phyloP scores from a whole-genome alignment of 2,113 vertebrate species.

The Calypte anna region DNA sequence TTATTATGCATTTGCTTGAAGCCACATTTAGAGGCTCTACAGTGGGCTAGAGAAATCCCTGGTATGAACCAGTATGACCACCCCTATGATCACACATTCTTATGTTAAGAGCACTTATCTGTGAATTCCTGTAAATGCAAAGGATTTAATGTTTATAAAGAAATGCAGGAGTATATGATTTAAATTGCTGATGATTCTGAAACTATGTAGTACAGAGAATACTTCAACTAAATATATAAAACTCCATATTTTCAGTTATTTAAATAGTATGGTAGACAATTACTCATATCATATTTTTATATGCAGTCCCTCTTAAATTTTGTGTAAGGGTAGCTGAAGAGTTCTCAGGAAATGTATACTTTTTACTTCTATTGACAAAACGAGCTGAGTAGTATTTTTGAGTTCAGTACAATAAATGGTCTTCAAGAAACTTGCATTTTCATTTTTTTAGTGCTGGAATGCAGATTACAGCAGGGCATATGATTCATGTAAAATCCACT shows the following conservation, averaged over 20 bases:
- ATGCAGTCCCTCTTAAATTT: neutral
- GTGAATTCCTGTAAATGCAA: neutral
- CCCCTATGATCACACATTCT: neutral
- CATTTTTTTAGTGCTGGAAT: neutral
- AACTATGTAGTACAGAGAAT: neutral
- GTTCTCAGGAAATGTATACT: neutral
- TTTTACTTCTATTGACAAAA: neutral
- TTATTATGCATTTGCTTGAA: neutral
- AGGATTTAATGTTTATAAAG: neutral
- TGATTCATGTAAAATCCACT: neutral
- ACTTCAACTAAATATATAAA: neutral
- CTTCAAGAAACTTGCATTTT: neutral
- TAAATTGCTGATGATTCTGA: neutral
- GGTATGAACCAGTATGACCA: neutral
- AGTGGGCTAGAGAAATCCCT: neutral
- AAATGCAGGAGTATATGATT: neutral
- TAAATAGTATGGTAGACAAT: neutral
- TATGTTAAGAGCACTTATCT: neutral
- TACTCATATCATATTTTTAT: neutral
- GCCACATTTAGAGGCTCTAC: neutral
- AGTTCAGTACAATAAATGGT: neutral
- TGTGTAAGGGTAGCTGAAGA: neutral
- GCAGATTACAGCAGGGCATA: neutral
- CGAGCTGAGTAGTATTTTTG: neutral
- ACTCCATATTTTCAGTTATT: neutral